These are phyloP conservation scores for Austrofundulus limnaeus DNA, from an alignment of 2,113 vertebrate genomes.

Conservation along the genomic window DNA sequence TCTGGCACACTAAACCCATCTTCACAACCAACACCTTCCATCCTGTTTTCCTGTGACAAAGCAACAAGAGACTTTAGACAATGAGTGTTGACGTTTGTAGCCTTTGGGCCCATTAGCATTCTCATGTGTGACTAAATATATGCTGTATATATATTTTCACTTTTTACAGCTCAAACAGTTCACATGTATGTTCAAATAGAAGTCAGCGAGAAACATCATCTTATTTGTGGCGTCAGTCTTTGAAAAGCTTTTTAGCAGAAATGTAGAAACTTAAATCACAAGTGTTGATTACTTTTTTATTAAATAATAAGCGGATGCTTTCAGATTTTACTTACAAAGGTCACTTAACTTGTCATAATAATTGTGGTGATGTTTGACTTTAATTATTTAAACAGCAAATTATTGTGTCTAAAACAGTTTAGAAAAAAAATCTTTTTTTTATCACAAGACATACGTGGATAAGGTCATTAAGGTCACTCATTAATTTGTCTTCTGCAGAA, in stretches of 20 bases:
- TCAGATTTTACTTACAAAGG: background rate
- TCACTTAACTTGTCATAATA: background rate
- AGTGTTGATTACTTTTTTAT: background rate
- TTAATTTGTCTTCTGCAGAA: background rate
- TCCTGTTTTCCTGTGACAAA: slow-evolving; percentile 47
- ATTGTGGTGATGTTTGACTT: background rate
- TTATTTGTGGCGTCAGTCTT: background rate
- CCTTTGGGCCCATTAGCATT: slow-evolving; percentile 66
- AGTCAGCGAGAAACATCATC: background rate
- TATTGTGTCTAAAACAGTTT: background rate
- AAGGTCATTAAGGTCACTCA: background rate
- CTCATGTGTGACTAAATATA: slow-evolving; percentile 60
- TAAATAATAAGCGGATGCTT: background rate
- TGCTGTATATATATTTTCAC: slow-evolving; percentile 20
- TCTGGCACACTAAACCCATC: slow-evolving; percentile 40
- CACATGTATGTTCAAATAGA: slow-evolving; percentile 17
- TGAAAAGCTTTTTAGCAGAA: background rate
- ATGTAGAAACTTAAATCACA: background rate
- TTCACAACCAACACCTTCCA: slow-evolving; percentile 39
- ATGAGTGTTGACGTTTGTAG: slow-evolving; percentile 57
- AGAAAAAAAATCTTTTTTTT: background rate
- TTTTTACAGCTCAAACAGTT: slow-evolving; percentile 19
- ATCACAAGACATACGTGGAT: background rate
- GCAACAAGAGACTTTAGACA: slow-evolving; percentile 48
- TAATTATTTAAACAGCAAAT: background rate